These are phyloP conservation scores for Maniola hyperantus DNA, from an alignment of 2,888 invertebrate species.

Conservation along the genomic window DNA sequence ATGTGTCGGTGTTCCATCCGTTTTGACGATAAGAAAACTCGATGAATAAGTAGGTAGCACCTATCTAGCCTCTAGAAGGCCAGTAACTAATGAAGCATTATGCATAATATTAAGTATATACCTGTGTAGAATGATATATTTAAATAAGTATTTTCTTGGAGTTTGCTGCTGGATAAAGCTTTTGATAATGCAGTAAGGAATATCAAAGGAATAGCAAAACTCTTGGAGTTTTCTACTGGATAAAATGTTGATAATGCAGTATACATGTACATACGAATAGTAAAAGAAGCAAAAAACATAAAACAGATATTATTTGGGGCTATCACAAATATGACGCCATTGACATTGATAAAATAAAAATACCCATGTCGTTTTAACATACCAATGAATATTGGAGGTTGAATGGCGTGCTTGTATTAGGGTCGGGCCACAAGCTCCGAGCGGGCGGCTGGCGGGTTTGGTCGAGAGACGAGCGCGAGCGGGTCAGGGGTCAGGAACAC, in stretches of 20 bases:
- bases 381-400: conserved; percentile 15
- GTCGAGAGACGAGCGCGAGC: conserved; percentile 56
- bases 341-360: neutral
- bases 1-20: conserved; percentile 28
- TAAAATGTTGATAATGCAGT: neutral
- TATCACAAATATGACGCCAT: neutral
- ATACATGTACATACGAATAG: no score
- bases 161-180: neutral
- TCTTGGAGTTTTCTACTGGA: neutral
- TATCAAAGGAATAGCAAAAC: neutral
- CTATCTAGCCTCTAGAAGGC: neutral
- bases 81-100: neutral
- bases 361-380: neutral
- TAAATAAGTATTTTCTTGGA: neutral
- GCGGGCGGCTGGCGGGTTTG: conserved; percentile 67
- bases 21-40: conserved; percentile 27
- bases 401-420: conserved; percentile 37
- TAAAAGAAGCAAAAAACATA: neutral
- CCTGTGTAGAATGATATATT: neutral
- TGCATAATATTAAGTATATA: no score
- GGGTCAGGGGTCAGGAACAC: conserved; percentile 78
- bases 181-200: neutral
- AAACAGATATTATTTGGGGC: neutral
- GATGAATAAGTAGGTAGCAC: conserved; percentile 6
- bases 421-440: conserved; percentile 31